Evolutionary conservation across 2,113 vertebrate species (phyloP), one percentile per base, ranked within the genome.

Genomic region (Antechinus flavipes): DNA sequence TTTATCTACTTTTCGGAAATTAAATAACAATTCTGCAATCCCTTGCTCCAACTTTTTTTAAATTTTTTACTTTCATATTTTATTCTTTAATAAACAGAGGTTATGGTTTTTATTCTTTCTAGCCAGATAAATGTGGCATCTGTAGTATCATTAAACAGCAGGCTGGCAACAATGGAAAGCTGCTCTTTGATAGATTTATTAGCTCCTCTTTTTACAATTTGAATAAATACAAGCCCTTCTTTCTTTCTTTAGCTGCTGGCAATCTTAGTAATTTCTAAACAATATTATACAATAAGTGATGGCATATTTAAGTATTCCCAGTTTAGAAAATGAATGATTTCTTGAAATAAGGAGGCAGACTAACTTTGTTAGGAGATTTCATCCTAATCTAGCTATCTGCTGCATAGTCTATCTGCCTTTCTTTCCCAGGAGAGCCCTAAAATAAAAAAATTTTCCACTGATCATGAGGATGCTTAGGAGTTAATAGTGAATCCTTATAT

Each of bases 391-490:
- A 94, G 92, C 92, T 55, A 11, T 46, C 93, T 94, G n/a, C 58
- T 90, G 95, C 8, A 12, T 26, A 96, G 46, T 93, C 93, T 94
- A 95, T 61, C 95, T 96, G 84, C 50, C 54, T 92, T 42, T 47
- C 90, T 97, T 97, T 96, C 92, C 93, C 91, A 96, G 93, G 91
- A 96, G 96, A 95, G 52, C 96, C 97, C 98, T 96, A 96, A 96
- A 98, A 97, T 93, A 93, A 76, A 94, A 97, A 42, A 42, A 42
- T 1, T 42, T 56, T 92, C 84, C 84, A 91, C 47, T 10, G 76
- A 97, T 55, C 76, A 61, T 0, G n/a, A 89, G 84, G 94, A 84
- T 90, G 50, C 92, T 52, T 92, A 84, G 49, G 19, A 92, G 89
- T 47, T 96, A 98, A 93, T 22, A 97, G 91, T 30, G 16, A 19